phyloP scores from a whole-genome alignment of 2,113 vertebrate genomes.

The Kryptolebias marmoratus region DNA sequence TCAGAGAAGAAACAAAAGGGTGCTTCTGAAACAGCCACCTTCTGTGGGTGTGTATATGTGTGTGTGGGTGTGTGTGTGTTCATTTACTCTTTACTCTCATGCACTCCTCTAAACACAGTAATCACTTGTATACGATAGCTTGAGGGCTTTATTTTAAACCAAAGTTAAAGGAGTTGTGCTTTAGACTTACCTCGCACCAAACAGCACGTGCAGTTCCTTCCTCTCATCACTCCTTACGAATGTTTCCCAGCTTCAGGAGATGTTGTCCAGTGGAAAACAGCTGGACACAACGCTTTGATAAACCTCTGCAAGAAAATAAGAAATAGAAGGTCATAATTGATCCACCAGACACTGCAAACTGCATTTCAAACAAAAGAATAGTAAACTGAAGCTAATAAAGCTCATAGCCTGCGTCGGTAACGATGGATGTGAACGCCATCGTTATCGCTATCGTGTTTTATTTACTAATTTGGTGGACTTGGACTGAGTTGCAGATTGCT shows the following conservation, averaged over 20 bases:
- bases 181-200: not conserved
- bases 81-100: not conserved
- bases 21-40: not conserved
- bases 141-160: not conserved
- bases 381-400: too few species aligned
- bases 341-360: too few species aligned
- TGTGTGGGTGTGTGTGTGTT: not conserved
- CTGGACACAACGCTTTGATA: constrained; percentile 6
- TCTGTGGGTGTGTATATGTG: too few species aligned
- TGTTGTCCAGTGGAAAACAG: constrained; percentile 28
- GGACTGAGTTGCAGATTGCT: too few species aligned
- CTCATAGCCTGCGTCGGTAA: too few species aligned
- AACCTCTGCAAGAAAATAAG: not conserved
- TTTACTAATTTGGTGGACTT: too few species aligned
- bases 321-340: too few species aligned
- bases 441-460: too few species aligned
- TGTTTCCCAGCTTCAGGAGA: constrained; percentile 31
- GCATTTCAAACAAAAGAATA: too few species aligned
- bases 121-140: not conserved
- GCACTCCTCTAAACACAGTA: not conserved
- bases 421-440: too few species aligned
- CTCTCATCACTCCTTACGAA: constrained; percentile 23
- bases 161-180: not conserved
- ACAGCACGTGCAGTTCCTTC: not conserved
- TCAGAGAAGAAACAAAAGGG: constrained; percentile 16